Percentiles rank a stretch among this genome's conserved stretches.
Evolutionary conservation across 1,140 invertebrate genomes (phyloP).

Genomic region (Drosophila tani): DNA sequence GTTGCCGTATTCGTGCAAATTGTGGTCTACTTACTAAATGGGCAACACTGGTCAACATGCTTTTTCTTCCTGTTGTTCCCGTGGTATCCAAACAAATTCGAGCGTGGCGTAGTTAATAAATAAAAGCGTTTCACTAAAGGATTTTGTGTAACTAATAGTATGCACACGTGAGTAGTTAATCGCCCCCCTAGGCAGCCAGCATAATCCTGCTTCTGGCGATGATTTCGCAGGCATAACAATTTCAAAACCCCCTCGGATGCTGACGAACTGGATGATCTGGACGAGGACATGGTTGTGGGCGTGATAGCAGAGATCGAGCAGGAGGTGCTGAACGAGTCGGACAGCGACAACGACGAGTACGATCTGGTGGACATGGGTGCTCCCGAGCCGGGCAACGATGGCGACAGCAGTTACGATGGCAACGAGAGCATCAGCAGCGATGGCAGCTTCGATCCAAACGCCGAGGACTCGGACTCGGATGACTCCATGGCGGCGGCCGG

Average conservation of each 20-base stretch:
- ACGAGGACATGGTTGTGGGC: slow-evolving; percentile 74
- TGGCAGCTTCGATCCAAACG: slow-evolving; percentile 72
- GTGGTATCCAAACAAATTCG: slow-evolving; percentile 55
- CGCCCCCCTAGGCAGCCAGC: too few relatives aligned
- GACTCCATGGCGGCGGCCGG: slow-evolving; percentile 56
- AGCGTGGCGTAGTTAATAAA: slow-evolving; percentile 52
- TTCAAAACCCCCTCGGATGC: slow-evolving; percentile 74
- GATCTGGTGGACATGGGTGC: slow-evolving; percentile 51
- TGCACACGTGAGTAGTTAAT: slow-evolving; percentile 64
- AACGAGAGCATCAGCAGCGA: slow-evolving; percentile 59
- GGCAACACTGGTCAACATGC: slow-evolving; percentile 25
- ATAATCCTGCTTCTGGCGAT: background rate
- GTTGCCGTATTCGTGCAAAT: background rate
- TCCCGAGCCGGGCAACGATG: slow-evolving; percentile 30
- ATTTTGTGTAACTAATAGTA: slow-evolving; percentile 37
- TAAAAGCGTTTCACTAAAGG: slow-evolving; percentile 15
- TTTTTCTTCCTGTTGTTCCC: slow-evolving; percentile 65
- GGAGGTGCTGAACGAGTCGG: slow-evolving; percentile 66
- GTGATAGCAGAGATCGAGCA: slow-evolving; percentile 71
- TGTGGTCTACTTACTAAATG: background rate
- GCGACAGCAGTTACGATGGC: slow-evolving; percentile 42
- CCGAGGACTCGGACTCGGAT: slow-evolving; percentile 70
- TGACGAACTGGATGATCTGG: slow-evolving; percentile 75
- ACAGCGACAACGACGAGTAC: slow-evolving; percentile 63
- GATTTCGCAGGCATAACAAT: slow-evolving; percentile 53